phyloP scores from a whole-genome alignment of 2,113 vertebrate species.

The Solea solea region DNA sequence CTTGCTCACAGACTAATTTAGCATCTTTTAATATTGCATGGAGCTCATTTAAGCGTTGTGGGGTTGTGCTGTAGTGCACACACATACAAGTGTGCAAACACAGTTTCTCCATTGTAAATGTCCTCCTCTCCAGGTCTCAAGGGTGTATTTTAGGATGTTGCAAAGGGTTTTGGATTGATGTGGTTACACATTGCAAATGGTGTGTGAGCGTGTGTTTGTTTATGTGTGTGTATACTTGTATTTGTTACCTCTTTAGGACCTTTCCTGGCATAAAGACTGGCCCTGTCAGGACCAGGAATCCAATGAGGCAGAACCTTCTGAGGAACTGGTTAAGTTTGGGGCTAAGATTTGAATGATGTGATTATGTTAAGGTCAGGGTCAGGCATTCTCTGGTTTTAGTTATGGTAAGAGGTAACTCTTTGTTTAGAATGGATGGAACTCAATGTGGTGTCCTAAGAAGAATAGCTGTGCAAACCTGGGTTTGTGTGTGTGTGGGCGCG shows the following conservation, averaged over 20 bases:
- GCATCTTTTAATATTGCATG: constrained; percentile 94
- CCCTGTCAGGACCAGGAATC: no score
- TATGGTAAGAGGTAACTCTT: no score
- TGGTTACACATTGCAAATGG: constrained; percentile 78
- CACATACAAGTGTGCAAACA: constrained; percentile 62
- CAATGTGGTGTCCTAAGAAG: no score
- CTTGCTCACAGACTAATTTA: constrained; percentile 67
- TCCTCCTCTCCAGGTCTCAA: constrained; percentile 70
- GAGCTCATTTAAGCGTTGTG: constrained; percentile 87
- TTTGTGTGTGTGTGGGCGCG: constrained; percentile 20
- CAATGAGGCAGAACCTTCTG: no score
- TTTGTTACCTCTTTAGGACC: constrained; percentile 9
- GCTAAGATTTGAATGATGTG: no score
- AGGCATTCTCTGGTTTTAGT: no score
- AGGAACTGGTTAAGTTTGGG: no score
- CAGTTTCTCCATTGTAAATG: constrained; percentile 68
- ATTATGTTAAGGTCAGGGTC: no score
- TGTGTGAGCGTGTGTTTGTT: constrained; percentile 14
- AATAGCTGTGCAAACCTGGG: background rate
- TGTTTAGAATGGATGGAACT: no score
- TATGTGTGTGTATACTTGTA: constrained; percentile 12
- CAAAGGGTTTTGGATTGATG: constrained; percentile 86
- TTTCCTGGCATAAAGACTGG: no score
- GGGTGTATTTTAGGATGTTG: constrained; percentile 89
- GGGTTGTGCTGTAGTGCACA: constrained; percentile 78